Evolutionary conservation across 2,113 vertebrate species (phyloP), one percentile per base, ranked within the genome.

Genomic region (Sceloporus undulatus): DNA sequence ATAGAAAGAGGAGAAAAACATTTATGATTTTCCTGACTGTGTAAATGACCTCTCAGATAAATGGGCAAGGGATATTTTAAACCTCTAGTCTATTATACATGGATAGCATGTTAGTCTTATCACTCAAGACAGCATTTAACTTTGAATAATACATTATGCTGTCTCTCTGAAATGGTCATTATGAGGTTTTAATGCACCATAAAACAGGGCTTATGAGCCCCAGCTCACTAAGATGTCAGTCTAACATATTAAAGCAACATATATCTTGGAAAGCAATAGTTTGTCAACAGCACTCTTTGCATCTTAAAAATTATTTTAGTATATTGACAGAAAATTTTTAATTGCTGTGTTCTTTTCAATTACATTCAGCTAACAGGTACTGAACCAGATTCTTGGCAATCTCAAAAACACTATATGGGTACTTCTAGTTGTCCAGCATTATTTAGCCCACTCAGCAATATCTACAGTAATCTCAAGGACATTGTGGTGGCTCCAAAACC

Each of bases 41-140:
- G 86, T 79, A 95, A 94, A 92, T 94, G 87, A 90, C 88, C 83
- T 89, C 84, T 90, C 82, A 88, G 84, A 95, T 91, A 94, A 94
- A 95, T 68, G 34, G 94, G 92, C 93, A 79, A 91, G 62, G 91
- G 74, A 87, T 94, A 86, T 93, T 95, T 96, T 89, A 93, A 93
- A 92, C 65, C 91, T 89, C 42, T 62, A 91, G 68, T 91, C 89
- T 93, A 89, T 89, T 92, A 90, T 75, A 88, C 87, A 71, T 87
- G 79, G 48, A 91, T 93, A 89, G 66, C 76, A 89, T 87, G 79
- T 90, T 93, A 89, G 42, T 83, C n/a, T 92, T 95, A 95, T 93
- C 84, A 59, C 86, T 93, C 91, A 93, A 95, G 79, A 66, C 52
- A 94, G 85, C 87, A 90, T 94, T 95, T 94, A 94, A 95, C 87